Evolutionary conservation across 2,888 invertebrate genomes (phyloP).

Genomic region (Sinhomidia bicolor): DNA sequence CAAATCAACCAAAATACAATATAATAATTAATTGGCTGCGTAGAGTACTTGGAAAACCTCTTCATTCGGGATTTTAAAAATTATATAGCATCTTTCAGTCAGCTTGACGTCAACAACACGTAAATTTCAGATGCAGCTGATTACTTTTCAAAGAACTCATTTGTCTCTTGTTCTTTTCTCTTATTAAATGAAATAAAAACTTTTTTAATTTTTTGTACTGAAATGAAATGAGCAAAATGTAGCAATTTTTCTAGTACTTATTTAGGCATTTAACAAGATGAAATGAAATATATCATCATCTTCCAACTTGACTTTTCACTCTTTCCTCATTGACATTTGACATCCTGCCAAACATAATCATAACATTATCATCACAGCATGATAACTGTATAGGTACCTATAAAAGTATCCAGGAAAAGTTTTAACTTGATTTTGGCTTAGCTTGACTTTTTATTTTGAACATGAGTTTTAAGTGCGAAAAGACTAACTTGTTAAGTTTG

Average conservation of each 20-base stretch:
- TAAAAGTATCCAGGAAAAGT: neutral
- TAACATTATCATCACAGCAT: neutral
- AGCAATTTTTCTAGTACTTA: neutral
- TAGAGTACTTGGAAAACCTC: too few species aligned
- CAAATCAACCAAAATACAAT: too few species aligned
- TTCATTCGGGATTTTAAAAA: too few species aligned
- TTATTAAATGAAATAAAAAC: neutral
- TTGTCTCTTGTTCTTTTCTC: neutral
- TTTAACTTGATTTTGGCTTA: neutral
- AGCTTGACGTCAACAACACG: too few species aligned
- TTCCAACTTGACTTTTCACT: neutral
- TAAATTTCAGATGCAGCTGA: too few species aligned
- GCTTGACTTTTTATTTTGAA: neutral
- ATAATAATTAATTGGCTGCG: too few species aligned
- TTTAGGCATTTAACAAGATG: neutral
- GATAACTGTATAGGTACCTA: too few species aligned
- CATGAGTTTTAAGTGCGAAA: too few species aligned
- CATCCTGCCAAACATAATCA: neutral
- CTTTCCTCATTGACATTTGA: neutral
- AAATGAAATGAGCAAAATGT: neutral
- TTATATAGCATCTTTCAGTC: too few species aligned
- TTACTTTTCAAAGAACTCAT: neutral
- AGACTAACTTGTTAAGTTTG: slow-evolving; percentile 46
- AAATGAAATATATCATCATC: neutral
- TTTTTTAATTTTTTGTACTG: neutral